Evolutionary conservation across 2,113 vertebrate genomes (phyloP), one percentile per base, ranked within the genome.

Genomic region (Alexandromys fortis): DNA sequence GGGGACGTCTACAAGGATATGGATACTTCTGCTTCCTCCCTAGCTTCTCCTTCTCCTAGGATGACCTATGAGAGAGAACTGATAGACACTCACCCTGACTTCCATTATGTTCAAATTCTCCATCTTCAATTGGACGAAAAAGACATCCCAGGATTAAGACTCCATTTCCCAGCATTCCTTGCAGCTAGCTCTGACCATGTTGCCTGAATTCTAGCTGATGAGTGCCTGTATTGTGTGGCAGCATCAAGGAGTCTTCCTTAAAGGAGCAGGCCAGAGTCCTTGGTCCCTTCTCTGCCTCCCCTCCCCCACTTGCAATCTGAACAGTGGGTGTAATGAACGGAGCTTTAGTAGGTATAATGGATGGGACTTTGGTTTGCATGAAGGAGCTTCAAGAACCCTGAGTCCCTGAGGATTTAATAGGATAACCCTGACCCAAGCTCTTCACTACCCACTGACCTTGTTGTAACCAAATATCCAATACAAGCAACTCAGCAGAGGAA

Each of bases 81-180:
- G 45, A 78, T 55, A 94, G 42, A 38, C 13, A 77, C 26, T 67
- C 52, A 82, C 52, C 26, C 24, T 68, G 90, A 55, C 70, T 79
- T 63, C 8, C 16, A 3, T 17, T 83, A 6, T 45, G 17, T 79
- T 70, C 73, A n/a, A 96, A 89, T 75, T 30, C 42, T 58, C 65
- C 42, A 7, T 87, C 88, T 96, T 78, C 19, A 76, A 42, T 8
- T 45, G 21, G 30, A 65, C 2, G 16, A 68, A 68, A 65, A 90
- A 42, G 52, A 0, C 24, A 30, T 90, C 38, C 13, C 12, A 28
- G 70, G 70, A 94, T 19, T 55, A 92, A 89, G 77, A 91, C 83
- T 82, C 68, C 52, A 94, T 87, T 65, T 97, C 65, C 79, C 93
- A 94, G 88, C 65, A 91, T 90, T 87, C 67, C 73, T 96, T 97